Evolutionary conservation across 2,797 vertebrate genomes (phyloP).

Genomic region (Mionectes olivaceus): DNA sequence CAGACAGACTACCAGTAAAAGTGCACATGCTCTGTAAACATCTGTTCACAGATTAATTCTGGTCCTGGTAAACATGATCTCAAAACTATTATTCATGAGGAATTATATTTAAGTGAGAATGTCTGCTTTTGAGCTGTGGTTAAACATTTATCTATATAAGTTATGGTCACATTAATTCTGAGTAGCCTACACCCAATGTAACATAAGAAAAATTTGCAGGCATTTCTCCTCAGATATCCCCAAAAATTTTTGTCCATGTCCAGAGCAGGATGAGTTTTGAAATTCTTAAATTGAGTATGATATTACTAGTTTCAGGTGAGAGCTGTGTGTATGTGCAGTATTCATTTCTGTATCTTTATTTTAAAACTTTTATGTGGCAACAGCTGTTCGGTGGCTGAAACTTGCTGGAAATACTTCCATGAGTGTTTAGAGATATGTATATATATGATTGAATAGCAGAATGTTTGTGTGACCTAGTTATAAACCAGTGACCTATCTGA

Average conservation of each 20-base stretch:
- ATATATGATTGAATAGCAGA: background rate
- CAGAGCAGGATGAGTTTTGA: background rate
- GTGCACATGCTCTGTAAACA: background rate
- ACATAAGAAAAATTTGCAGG: background rate
- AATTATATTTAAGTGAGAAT: background rate
- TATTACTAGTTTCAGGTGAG: background rate
- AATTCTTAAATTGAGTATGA: background rate
- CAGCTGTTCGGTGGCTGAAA: background rate
- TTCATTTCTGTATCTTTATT: background rate
- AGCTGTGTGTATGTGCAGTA: background rate
- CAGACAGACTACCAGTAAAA: background rate
- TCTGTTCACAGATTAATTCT: background rate
- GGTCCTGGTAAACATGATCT: background rate
- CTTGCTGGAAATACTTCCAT: background rate
- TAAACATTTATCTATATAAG: background rate
- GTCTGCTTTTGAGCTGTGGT: background rate
- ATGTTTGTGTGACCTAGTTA: background rate
- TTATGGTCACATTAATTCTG: background rate
- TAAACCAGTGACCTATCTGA: background rate
- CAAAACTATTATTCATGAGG: background rate
- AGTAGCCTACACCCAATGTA: fast-evolving
- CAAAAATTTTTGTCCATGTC: background rate
- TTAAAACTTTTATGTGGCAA: background rate
- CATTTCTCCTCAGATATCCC: background rate
- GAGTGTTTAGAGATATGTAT: background rate